A percentile compares a stretch with the other conserved stretches of the same genome.
phyloP scores from a whole-genome alignment of 2,888 invertebrate genomes.

The Ptycholaimellus sp. region DNA sequence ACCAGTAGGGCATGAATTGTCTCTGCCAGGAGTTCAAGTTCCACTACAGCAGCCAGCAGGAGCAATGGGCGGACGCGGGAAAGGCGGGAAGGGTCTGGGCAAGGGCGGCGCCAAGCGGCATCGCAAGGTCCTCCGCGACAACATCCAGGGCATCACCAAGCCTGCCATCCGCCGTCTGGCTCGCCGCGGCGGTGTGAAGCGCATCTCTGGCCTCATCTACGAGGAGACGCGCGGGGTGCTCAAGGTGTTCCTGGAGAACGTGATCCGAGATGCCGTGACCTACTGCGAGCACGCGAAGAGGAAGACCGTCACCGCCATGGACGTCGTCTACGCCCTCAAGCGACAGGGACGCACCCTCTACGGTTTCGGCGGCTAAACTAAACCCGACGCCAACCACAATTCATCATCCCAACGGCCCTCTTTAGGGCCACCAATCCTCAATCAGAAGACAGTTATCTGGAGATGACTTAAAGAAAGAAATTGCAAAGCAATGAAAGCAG shows the following conservation, averaged over 20 bases:
- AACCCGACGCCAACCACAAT: no score
- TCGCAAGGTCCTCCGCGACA: slow-evolving; percentile 39
- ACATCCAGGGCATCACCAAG: slow-evolving; percentile 30
- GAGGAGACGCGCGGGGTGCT: slow-evolving; percentile 53
- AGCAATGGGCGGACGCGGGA: no score
- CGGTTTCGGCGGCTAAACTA: slow-evolving; percentile 49
- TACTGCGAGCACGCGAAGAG: slow-evolving; percentile 64
- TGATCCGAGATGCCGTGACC: slow-evolving; percentile 54
- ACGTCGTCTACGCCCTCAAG: slow-evolving; percentile 45
- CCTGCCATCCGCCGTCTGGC: slow-evolving; percentile 30
- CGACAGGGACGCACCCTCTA: slow-evolving; percentile 54
- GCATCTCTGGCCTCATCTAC: slow-evolving; percentile 21
- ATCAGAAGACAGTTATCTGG: no score
- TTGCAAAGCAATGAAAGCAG: no score
- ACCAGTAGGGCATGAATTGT: no score
- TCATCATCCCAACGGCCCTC: no score
- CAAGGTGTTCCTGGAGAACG: slow-evolving; percentile 35
- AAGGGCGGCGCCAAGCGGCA: slow-evolving; percentile 56
- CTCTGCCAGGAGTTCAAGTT: no score
- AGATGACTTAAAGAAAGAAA: no score
- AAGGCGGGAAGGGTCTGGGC: slow-evolving; percentile 50
- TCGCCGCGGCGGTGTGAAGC: slow-evolving; percentile 23
- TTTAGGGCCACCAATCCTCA: no score
- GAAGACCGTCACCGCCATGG: slow-evolving; percentile 65
- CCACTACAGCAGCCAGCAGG: no score